phyloP scores from a whole-genome alignment of 2,797 vertebrate genomes.

The Falco berigora region DNA sequence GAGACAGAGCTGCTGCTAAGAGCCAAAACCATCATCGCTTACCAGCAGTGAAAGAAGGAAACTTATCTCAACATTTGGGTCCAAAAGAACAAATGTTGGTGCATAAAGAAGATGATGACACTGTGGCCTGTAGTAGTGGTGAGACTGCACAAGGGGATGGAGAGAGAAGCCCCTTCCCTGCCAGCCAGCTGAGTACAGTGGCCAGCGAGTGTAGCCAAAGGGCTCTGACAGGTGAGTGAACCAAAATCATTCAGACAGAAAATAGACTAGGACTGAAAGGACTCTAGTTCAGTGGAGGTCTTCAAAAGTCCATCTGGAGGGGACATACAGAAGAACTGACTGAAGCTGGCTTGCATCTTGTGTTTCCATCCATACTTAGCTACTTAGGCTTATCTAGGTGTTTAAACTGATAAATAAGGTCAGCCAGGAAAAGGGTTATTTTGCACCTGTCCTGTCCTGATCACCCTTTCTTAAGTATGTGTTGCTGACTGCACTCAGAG shows the following conservation, averaged over 20 bases:
- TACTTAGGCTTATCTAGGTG: neutral
- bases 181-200: neutral
- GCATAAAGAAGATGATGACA: neutral
- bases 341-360: neutral
- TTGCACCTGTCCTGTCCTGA: neutral
- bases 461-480: neutral
- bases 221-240: constrained; percentile 57
- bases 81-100: neutral
- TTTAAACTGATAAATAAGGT: neutral
- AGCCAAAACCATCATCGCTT: constrained; percentile 22
- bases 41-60: constrained; percentile 34
- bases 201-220: neutral
- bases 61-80: neutral
- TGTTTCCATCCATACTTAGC: neutral
- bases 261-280: neutral
- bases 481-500: neutral
- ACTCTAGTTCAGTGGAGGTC: neutral
- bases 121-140: neutral
- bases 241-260: neutral
- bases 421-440: neutral
- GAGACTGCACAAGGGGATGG: neutral
- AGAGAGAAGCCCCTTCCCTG: neutral
- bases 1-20: constrained; percentile 17
- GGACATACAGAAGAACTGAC: neutral
- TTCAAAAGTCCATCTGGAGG: neutral